phyloP scores from a whole-genome alignment of 2,113 vertebrate genomes.

The Dendropsophus ebraccatus region DNA sequence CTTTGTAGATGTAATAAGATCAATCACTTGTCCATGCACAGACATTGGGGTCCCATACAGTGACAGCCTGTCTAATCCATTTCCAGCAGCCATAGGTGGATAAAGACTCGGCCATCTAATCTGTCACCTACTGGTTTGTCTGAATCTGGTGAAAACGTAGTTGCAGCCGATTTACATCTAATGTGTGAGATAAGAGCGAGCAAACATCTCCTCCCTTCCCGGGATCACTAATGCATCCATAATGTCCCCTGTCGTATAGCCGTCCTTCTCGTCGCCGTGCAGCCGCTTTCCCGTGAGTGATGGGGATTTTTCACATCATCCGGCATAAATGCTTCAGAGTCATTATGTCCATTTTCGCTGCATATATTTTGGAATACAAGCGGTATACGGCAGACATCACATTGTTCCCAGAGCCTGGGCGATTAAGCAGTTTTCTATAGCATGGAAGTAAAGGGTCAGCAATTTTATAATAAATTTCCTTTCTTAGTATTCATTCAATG shows the following conservation, averaged over 20 bases:
- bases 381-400: not conserved
- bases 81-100: too few species aligned
- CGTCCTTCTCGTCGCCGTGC: not conserved
- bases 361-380: not conserved
- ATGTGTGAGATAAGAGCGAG: not conserved
- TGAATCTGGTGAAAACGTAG: not conserved
- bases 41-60: too few species aligned
- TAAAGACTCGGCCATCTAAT: too few species aligned
- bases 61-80: too few species aligned
- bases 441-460: not conserved
- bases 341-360: not conserved
- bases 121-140: not conserved
- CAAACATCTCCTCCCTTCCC: not conserved
- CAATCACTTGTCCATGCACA: too few species aligned
- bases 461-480: not conserved
- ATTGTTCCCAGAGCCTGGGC: not conserved
- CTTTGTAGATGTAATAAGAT: too few species aligned
- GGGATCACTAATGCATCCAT: not conserved
- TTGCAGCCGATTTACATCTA: not conserved
- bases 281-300: not conserved
- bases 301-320: not conserved
- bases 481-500: not conserved
- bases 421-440: not conserved
- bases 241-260: not conserved
- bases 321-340: not conserved